These are phyloP conservation scores for Micoletzkya japonica DNA, from an alignment of 2,888 invertebrate species.

Conservation along the genomic window DNA sequence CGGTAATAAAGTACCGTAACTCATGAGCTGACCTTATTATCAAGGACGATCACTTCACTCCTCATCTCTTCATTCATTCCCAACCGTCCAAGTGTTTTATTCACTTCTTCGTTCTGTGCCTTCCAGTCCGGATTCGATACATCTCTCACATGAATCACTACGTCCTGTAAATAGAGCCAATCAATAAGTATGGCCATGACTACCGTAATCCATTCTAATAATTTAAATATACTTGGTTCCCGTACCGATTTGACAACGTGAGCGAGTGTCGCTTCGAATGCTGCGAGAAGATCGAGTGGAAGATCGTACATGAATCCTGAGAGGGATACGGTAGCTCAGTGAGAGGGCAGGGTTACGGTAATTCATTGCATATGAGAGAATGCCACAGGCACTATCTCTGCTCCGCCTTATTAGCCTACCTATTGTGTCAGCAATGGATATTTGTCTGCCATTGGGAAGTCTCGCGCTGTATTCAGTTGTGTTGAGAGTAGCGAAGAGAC, in stretches of 20 bases:
- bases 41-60: conserved; percentile 45
- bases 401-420: conserved; percentile 11
- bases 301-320: conserved; percentile 81
- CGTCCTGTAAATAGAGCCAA: conserved; percentile 70
- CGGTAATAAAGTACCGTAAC: no score
- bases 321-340: no score
- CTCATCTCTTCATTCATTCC: conserved; percentile 45
- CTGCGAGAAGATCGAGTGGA: conserved; percentile 78
- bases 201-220: not conserved
- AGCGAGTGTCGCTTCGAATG: conserved; percentile 80
- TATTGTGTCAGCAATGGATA: conserved; percentile 81
- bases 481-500: conserved; percentile 83
- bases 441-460: conserved; percentile 72
- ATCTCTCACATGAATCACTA: conserved; percentile 80
- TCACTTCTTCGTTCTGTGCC: conserved; percentile 76
- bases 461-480: conserved; percentile 77
- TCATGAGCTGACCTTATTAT: conserved; percentile 47
- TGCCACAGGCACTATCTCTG: not conserved
- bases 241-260: conserved; percentile 76
- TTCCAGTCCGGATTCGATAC: conserved; percentile 76
- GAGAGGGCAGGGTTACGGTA: not conserved
- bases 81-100: conserved; percentile 70
- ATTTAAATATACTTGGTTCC: not conserved
- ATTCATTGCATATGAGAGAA: conserved; percentile 1
- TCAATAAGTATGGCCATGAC: not conserved